These are phyloP conservation scores for Onychostoma macrolepis DNA, from an alignment of 2,113 vertebrate genomes.

Conservation along the genomic window DNA sequence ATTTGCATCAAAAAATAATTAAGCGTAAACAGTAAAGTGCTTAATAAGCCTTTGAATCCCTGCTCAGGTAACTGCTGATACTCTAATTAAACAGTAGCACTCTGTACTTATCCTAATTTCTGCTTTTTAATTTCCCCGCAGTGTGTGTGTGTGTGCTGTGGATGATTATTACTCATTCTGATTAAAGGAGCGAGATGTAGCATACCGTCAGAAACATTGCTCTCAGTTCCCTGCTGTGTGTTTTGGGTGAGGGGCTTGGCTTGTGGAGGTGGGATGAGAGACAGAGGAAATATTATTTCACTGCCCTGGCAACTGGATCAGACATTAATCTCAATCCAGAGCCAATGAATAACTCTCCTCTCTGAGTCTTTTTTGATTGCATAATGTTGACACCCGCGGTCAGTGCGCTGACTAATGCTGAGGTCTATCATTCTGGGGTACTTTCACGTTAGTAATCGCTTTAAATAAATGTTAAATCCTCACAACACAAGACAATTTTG, in stretches of 20 bases:
- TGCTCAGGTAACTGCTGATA: conserved; percentile 9
- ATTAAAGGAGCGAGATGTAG: conserved; percentile 12
- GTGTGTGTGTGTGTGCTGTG: conserved; percentile 5
- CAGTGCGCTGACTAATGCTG: not conserved
- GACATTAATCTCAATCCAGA: conserved; percentile 45
- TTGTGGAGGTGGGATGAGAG: conserved; percentile 4
- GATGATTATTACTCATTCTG: not conserved
- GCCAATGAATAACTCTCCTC: conserved; percentile 37
- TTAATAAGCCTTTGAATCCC: conserved; percentile 12
- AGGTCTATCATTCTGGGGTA: not conserved
- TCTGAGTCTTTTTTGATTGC: conserved; percentile 32
- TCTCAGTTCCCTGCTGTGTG: not conserved
- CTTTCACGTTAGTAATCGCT: not conserved
- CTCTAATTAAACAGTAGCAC: conserved; percentile 13
- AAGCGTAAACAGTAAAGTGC: not conserved
- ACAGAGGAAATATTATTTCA: conserved; percentile 21
- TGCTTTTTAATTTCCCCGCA: conserved; percentile 7
- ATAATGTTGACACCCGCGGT: conserved; percentile 2
- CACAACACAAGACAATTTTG: not conserved
- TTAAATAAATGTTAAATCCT: not conserved
- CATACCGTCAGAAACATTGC: not conserved
- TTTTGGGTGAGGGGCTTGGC: not conserved
- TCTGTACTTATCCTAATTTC: conserved; percentile 16
- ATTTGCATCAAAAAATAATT: not conserved
- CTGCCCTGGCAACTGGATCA: conserved; percentile 42